Percentiles rank a stretch among this genome's conserved stretches.
phyloP scores from a whole-genome alignment of 2,113 vertebrate genomes.

The Lampris megalopsis region DNA sequence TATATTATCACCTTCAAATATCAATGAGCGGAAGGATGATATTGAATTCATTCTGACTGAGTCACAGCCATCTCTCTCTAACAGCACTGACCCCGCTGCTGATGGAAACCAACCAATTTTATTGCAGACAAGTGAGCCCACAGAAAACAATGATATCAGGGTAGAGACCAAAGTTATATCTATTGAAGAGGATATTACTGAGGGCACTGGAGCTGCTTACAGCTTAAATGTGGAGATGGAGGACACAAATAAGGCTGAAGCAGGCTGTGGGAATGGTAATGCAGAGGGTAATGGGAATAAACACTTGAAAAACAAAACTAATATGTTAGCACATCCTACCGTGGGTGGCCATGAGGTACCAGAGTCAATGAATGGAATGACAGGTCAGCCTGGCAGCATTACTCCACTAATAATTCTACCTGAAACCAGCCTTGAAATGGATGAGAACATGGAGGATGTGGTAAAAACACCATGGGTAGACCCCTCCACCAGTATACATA shows the following conservation, averaged over 20 bases:
- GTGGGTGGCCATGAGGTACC: constrained; percentile 25
- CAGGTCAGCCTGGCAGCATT: constrained; percentile 38
- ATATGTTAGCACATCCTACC: constrained; percentile 18
- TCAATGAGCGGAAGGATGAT: constrained; percentile 71
- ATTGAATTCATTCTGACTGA: constrained; percentile 73
- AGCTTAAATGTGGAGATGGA: constrained; percentile 48
- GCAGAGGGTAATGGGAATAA: constrained; percentile 35
- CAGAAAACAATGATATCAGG: constrained; percentile 54
- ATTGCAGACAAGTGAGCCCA: constrained; percentile 55
- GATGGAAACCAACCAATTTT: constrained; percentile 63
- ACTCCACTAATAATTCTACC: constrained; percentile 44
- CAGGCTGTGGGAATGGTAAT: constrained; percentile 41
- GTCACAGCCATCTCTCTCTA: constrained; percentile 62
- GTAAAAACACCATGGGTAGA: constrained; percentile 34
- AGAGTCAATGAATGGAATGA: constrained; percentile 49
- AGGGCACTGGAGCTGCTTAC: constrained; percentile 49
- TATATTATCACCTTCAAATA: constrained; percentile 75
- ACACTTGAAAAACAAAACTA: constrained; percentile 41
- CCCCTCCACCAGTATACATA: constrained; percentile 18
- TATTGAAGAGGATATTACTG: constrained; percentile 39
- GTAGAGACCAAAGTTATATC: constrained; percentile 50
- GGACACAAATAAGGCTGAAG: constrained; percentile 49
- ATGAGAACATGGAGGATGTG: constrained; percentile 25
- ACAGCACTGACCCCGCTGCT: constrained; percentile 56
- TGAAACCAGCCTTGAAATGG: constrained; percentile 10